These are phyloP conservation scores for Sinhomidia bicolor DNA, from an alignment of 2,888 invertebrate genomes.

Conservation along the genomic window DNA sequence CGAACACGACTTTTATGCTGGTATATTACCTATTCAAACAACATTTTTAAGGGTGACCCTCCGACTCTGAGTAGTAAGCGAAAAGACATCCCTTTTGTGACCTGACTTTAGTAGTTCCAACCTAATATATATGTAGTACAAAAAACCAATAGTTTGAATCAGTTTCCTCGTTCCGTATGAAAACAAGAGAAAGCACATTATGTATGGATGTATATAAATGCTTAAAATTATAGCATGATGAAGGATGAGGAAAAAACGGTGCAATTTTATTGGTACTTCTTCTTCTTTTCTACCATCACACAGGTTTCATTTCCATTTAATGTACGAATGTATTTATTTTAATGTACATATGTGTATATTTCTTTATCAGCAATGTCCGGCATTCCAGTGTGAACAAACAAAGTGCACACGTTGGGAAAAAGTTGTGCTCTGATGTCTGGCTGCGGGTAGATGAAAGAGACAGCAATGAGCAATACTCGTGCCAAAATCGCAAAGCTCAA, in stretches of 20 bases:
- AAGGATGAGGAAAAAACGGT: background rate
- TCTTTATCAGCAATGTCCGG: constrained; percentile 43
- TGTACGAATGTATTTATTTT: background rate
- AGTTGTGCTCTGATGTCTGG: constrained; percentile 2
- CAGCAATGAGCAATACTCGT: constrained; percentile 22
- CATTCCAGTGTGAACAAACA: constrained; percentile 41
- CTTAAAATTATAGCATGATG: background rate
- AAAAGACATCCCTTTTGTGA: too few species aligned
- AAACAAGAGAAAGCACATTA: too few species aligned
- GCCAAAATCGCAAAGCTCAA: constrained; percentile 44
- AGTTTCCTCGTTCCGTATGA: too few species aligned
- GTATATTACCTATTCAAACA: too few species aligned
- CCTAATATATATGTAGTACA: too few species aligned
- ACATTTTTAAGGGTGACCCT: too few species aligned
- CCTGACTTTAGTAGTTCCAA: too few species aligned
- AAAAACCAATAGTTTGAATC: too few species aligned
- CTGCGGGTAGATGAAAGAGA: constrained; percentile 16
- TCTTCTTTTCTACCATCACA: background rate
- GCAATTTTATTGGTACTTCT: constrained; percentile 25
- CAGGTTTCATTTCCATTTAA: constrained; percentile 6
- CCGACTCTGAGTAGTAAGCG: too few species aligned
- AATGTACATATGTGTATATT: background rate
- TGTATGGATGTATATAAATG: too few species aligned
- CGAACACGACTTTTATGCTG: too few species aligned
- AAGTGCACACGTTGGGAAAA: constrained; percentile 16